These are phyloP conservation scores for Timema cristinae DNA, from an alignment of 2,888 invertebrate species.

Conservation along the genomic window DNA sequence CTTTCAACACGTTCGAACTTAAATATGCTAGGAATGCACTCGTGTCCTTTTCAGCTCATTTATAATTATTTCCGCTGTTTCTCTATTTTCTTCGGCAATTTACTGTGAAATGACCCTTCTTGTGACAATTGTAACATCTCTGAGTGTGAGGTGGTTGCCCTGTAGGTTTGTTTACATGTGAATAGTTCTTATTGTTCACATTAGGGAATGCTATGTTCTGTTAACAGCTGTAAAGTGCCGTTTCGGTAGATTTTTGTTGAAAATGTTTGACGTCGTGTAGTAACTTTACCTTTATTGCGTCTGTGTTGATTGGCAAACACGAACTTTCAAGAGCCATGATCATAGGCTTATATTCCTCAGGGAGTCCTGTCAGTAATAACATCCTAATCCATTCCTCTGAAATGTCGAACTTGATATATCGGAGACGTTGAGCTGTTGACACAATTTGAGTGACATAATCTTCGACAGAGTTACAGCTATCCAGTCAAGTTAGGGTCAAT, in stretches of 20 bases:
- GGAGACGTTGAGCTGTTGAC: not conserved
- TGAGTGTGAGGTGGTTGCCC: not conserved
- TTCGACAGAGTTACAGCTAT: too few relatives aligned
- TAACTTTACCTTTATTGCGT: constrained; percentile 1
- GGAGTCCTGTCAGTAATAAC: not conserved
- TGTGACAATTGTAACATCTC: not conserved
- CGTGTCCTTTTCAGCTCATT: not conserved
- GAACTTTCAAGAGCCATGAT: not conserved
- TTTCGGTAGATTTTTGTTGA: not conserved
- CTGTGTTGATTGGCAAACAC: not conserved
- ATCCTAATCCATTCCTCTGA: not conserved
- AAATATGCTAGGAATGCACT: not conserved
- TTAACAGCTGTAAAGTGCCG: not conserved
- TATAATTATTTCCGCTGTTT: not conserved
- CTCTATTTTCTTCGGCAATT: not conserved
- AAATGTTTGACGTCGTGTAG: not conserved
- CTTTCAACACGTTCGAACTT: not conserved
- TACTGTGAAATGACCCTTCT: not conserved
- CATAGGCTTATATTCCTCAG: not conserved
- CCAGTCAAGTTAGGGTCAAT: not conserved
- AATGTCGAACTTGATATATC: not conserved
- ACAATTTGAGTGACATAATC: too few relatives aligned
- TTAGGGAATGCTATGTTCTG: not conserved
- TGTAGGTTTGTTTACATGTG: not conserved
- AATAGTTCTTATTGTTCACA: not conserved